These are phyloP conservation scores for Drosophila persimilis DNA, from an alignment of 1,140 invertebrate species.

Conservation along the genomic window DNA sequence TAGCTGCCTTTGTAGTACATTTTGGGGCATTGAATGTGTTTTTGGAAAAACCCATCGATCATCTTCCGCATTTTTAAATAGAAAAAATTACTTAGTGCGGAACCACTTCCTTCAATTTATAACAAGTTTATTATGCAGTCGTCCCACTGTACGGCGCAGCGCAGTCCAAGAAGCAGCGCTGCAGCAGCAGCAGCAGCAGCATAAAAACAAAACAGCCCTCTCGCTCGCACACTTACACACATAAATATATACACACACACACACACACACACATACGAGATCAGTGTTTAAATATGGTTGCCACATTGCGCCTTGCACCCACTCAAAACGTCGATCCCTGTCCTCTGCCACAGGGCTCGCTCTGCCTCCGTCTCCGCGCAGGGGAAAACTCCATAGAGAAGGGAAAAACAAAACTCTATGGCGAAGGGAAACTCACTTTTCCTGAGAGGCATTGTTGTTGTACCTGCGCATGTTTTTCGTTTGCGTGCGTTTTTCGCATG, in stretches of 20 bases:
- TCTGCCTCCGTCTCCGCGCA: slow-evolving; percentile 7
- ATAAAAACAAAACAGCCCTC: slow-evolving; percentile 44
- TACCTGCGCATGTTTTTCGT: slow-evolving; percentile 78
- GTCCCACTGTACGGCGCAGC: no score
- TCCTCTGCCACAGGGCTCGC: slow-evolving; percentile 8
- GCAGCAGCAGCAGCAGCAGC: slow-evolving; percentile 36
- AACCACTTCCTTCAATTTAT: no score
- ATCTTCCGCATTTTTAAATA: no score
- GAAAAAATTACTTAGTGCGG: no score
- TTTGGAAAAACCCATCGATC: no score
- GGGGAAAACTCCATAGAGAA: slow-evolving; percentile 43
- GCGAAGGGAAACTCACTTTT: slow-evolving; percentile 59
- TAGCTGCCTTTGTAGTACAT: no score
- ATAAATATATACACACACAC: slow-evolving; percentile 16
- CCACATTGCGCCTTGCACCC: slow-evolving; percentile 68
- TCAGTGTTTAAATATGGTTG: slow-evolving; percentile 76
- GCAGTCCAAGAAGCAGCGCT: no score
- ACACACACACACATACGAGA: slow-evolving; percentile 52
- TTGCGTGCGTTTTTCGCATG: slow-evolving; percentile 79
- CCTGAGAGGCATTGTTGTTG: slow-evolving; percentile 40
- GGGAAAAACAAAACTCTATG: no score
- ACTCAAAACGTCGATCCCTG: slow-evolving; percentile 32
- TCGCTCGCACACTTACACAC: slow-evolving; percentile 42
- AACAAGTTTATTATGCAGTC: no score
- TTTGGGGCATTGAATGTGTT: no score